Percentiles rank a stretch among this genome's conserved stretches.
These are phyloP conservation scores for Archips crataeganus DNA, from an alignment of 2,888 invertebrate genomes.

Conservation along the genomic window DNA sequence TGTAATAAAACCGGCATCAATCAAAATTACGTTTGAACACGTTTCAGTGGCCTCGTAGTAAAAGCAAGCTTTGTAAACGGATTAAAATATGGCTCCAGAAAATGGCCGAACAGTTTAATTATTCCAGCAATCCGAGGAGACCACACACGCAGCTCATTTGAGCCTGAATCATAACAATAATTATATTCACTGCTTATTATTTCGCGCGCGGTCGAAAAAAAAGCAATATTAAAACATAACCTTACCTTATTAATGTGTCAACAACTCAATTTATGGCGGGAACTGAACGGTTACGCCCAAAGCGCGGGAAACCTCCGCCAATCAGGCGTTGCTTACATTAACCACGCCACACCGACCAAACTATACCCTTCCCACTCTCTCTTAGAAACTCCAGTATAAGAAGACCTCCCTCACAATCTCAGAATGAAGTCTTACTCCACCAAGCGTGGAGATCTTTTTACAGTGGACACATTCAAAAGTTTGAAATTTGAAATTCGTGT, in stretches of 20 bases:
- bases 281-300: conserved; percentile 78
- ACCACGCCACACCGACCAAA: conserved; percentile 45
- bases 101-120: conserved; percentile 73
- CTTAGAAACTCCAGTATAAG: conserved; percentile 23
- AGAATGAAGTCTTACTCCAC: conserved; percentile 1
- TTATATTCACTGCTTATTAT: conserved; percentile 81
- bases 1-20: conserved; percentile 43
- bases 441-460: conserved; percentile 30
- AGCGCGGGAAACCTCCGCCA: conserved; percentile 69
- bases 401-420: conserved; percentile 10
- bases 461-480: conserved; percentile 41
- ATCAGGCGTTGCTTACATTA: conserved; percentile 61
- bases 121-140: conserved; percentile 66
- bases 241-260: conserved; percentile 84
- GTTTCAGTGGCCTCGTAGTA: conserved; percentile 50
- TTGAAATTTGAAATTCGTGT: conserved; percentile 46
- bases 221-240: conserved; percentile 82
- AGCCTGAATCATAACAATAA: conserved; percentile 78
- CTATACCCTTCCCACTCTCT: conserved; percentile 62
- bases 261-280: conserved; percentile 86
- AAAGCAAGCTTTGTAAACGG: conserved; percentile 57
- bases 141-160: conserved; percentile 83
- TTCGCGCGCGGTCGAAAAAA: conserved; percentile 77
- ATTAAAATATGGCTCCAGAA: conserved; percentile 69
- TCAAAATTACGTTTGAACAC: conserved; percentile 48